Evolutionary conservation across 2,797 vertebrate genomes (phyloP), one percentile per base, ranked within the genome.

Genomic region (Intellagama lesueurii): DNA sequence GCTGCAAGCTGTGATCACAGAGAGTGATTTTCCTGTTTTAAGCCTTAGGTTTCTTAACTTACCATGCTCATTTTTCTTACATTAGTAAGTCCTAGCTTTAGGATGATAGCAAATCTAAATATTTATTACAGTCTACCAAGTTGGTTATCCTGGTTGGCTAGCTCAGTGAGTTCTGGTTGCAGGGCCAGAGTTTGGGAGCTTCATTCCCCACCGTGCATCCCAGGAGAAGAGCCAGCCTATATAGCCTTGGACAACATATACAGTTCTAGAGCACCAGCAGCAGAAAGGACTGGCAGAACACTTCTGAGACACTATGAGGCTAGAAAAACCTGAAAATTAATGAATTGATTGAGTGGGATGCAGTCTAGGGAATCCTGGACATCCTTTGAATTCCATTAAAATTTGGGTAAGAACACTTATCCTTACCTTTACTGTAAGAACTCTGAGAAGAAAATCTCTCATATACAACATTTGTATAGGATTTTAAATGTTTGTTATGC

Each of bases 341-440:
- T 40, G 40, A 40, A 40, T 40, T 40, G 40, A 40, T 40, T 35
- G 5, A 40, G 16, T 40, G 70, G 52, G 28, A 26, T 64, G 12
- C 35, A 76, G 40, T 56, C 72, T 5, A 85, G 12, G 35, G 5
- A 85, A 60, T 85, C 32, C 30, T 52, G 24, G 47, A 19, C 47
- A 52, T 84, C 44, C 52, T 14, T 72, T 76, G 32, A 85, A 85
- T 85, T 52, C 72, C 83, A 64, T 28, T 75, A 70, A 40, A 76
- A 60, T 64, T 73, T 9, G 24, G n/a, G 16, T 60, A 19, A 6
- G 24, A 76, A 64, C 52, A 56, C 52, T 11, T 14, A 56, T 16
- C 52, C 52, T 56, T 56, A 56, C 14, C 52, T 56, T 56, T 56
- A 56, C 52, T 56, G 14, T 56, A 75, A 35, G 22, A 64, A 85